Percentiles rank a stretch among this genome's conserved stretches.
Conservation (phyloP, 2,888 invertebrate genomes). For the Spilarctia lutea region DNA sequence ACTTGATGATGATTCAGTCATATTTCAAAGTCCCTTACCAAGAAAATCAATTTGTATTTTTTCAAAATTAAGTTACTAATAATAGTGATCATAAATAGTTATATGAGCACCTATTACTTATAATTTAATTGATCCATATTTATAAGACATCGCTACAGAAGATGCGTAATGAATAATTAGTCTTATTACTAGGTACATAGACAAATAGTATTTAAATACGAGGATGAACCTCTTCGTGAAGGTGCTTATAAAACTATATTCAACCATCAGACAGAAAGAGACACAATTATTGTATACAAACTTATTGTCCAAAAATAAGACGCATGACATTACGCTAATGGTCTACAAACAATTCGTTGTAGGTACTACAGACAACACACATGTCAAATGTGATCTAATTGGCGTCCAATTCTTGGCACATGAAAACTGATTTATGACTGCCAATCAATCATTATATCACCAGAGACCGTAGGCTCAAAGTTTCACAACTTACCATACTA, state of each 20-base stretch:
- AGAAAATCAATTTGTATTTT: neutral
- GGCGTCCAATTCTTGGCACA: conserved; percentile 23
- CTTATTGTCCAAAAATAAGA: conserved; percentile 25
- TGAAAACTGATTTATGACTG: conserved; percentile 23
- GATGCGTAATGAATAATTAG: neutral
- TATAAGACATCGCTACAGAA: no score
- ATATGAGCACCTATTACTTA: no score
- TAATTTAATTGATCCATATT: no score
- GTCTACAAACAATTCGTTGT: conserved; percentile 46
- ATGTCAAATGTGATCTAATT: conserved; percentile 25
- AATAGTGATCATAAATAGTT: no score
- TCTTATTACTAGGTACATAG: neutral
- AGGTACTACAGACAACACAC: conserved; percentile 19
- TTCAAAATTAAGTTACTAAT: no score
- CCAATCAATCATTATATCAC: conserved; percentile 20
- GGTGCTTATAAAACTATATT: neutral
- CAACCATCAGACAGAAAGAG: conserved; percentile 12
- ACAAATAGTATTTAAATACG: neutral
- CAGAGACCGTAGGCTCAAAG: conserved; percentile 12
- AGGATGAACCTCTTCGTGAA: neutral
- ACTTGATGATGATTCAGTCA: neutral
- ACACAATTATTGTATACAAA: neutral
- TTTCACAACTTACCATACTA: conserved; percentile 20
- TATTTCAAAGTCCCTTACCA: neutral
- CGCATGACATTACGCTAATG: conserved; percentile 43